phyloP scores from a whole-genome alignment of 2,888 invertebrate species.

The Willowsia nigromaculata region DNA sequence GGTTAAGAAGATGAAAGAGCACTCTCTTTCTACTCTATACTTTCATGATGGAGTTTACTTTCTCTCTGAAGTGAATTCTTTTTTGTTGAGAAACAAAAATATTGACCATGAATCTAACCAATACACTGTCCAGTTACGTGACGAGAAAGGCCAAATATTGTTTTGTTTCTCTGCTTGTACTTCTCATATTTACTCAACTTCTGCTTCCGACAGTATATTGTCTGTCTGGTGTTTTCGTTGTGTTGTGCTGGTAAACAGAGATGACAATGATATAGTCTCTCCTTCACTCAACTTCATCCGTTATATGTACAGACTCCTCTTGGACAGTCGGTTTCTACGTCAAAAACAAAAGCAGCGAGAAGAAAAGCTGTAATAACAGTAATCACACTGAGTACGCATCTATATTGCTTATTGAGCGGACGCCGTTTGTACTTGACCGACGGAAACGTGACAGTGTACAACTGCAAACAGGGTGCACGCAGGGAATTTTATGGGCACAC shows the following conservation, averaged over 20 bases:
- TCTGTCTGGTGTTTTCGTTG: neutral
- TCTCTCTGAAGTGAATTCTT: neutral
- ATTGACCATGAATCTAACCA: slow-evolving; percentile 65
- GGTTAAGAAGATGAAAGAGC: slow-evolving; percentile 35
- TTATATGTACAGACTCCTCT: neutral
- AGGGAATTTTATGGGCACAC: no score
- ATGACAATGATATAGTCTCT: neutral
- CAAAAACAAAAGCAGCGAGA: neutral
- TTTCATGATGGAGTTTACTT: neutral
- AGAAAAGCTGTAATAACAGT: no score
- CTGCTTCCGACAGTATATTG: slow-evolving; percentile 34
- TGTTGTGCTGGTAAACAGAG: neutral
- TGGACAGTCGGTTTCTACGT: no score
- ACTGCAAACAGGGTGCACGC: no score
- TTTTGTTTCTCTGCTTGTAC: neutral
- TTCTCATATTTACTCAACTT: slow-evolving; percentile 24
- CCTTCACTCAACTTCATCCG: neutral
- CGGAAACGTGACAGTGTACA: no score
- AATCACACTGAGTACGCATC: neutral
- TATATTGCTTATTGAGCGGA: neutral
- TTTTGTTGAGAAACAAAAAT: slow-evolving; percentile 32
- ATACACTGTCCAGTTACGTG: slow-evolving; percentile 60
- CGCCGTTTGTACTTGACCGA: neutral
- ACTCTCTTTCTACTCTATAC: neutral
- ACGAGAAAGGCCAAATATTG: slow-evolving; percentile 51